phyloP scores from a whole-genome alignment of 1,140 invertebrate genomes.

The Meteorus sp. region DNA sequence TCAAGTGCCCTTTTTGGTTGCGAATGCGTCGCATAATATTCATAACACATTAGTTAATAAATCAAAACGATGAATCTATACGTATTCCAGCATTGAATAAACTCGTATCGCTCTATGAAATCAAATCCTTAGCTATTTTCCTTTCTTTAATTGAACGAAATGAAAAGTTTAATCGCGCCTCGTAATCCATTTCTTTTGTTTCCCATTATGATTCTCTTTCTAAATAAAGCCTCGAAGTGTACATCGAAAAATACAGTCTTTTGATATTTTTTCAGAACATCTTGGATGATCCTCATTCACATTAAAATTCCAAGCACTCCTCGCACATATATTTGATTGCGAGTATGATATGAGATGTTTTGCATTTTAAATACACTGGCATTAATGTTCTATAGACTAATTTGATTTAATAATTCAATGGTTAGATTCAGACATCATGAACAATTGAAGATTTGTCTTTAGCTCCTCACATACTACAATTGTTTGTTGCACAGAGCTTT shows the following conservation, averaged over 20 bases:
- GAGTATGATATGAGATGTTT: constrained; percentile 19
- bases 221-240: constrained; percentile 23
- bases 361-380: not conserved
- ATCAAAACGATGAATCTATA: not conserved
- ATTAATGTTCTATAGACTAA: not conserved
- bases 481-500: constrained; percentile 3
- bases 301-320: constrained; percentile 14
- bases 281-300: constrained; percentile 7
- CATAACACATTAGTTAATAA: constrained; percentile 13
- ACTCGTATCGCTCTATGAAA: not conserved
- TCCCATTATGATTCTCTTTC: not conserved
- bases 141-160: not conserved
- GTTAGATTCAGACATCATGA: not conserved
- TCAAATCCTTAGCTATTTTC: not conserved
- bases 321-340: not conserved
- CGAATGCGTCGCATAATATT: constrained; percentile 4
- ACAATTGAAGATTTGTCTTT: not conserved
- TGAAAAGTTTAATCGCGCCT: not conserved
- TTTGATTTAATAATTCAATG: not conserved
- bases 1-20: no score
- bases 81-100: not conserved
- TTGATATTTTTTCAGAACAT: constrained; percentile 21
- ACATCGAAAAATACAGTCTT: constrained; percentile 33
- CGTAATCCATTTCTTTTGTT: not conserved
- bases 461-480: not conserved